phyloP scores from a whole-genome alignment of 2,113 vertebrate species.

The Onychostruthus taczanowskii region DNA sequence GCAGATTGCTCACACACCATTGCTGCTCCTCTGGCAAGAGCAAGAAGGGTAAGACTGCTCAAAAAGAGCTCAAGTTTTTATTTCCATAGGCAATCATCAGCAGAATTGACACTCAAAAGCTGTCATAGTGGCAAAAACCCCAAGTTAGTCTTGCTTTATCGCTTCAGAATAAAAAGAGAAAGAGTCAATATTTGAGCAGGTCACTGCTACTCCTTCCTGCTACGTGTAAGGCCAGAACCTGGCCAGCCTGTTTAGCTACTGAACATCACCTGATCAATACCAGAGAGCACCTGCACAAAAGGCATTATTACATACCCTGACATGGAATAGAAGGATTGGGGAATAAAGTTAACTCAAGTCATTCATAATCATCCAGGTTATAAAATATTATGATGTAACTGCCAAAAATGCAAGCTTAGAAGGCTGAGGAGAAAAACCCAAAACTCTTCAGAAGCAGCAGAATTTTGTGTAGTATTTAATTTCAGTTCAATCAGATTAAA shows the following conservation, averaged over 20 bases:
- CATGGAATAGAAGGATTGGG: neutral
- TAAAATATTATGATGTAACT: neutral
- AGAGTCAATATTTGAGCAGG: neutral
- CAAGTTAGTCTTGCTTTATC: neutral
- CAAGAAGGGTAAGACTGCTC: neutral
- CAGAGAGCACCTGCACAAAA: neutral
- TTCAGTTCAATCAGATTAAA: neutral
- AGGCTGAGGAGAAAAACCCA: neutral
- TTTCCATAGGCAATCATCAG: neutral
- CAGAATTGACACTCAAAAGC: neutral
- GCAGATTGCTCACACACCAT: neutral
- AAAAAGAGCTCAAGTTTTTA: neutral
- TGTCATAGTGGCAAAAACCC: neutral
- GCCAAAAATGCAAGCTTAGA: neutral
- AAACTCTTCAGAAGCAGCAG: neutral
- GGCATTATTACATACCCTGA: neutral
- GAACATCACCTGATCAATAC: neutral
- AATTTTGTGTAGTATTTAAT: neutral
- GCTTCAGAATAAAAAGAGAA: neutral
- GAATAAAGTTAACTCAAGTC: neutral
- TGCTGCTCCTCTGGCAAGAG: neutral
- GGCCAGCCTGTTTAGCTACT: neutral
- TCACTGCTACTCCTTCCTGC: neutral
- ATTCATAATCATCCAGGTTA: neutral
- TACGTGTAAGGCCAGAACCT: fast-evolving